These are phyloP conservation scores for Myotis davidii DNA, from an alignment of 2,113 vertebrate species.

Conservation along the genomic window DNA sequence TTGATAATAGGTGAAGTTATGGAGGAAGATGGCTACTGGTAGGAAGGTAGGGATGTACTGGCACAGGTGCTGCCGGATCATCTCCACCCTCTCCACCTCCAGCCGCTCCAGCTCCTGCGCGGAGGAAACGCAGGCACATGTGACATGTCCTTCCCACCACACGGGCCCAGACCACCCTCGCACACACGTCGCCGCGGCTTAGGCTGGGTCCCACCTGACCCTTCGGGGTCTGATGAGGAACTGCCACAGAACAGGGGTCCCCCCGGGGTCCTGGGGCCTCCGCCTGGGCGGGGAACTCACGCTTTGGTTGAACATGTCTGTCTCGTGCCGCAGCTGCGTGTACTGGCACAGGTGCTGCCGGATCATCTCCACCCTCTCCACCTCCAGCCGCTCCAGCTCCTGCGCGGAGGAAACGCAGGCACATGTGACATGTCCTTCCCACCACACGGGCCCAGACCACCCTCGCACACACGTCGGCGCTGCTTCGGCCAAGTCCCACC, in stretches of 20 bases:
- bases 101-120: conserved; percentile 95
- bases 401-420: conserved; percentile 74
- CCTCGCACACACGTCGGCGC: accelerated
- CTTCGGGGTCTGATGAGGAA: not conserved
- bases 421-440: not conserved
- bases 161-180: accelerated
- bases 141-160: not conserved
- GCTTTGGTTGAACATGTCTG: conserved; percentile 99
- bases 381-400: conserved; percentile 97
- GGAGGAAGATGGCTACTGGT: too few relatives aligned
- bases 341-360: conserved; percentile 97
- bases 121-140: not conserved
- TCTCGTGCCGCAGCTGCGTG: conserved; percentile 96
- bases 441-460: not conserved
- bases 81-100: conserved; percentile 96
- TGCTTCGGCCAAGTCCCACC: accelerated
- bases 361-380: conserved; percentile 97
- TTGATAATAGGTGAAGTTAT: too few relatives aligned
- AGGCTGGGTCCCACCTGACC: too few relatives aligned
- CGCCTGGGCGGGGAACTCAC: conserved; percentile 84
- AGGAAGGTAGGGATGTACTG: too few relatives aligned
- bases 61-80: conserved; percentile 96
- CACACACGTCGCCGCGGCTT: not conserved
- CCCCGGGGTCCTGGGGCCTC: not conserved
- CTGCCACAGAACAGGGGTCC: accelerated